These are phyloP conservation scores for Spheniscus humboldti DNA, from an alignment of 2,797 vertebrate species.

Conservation along the genomic window DNA sequence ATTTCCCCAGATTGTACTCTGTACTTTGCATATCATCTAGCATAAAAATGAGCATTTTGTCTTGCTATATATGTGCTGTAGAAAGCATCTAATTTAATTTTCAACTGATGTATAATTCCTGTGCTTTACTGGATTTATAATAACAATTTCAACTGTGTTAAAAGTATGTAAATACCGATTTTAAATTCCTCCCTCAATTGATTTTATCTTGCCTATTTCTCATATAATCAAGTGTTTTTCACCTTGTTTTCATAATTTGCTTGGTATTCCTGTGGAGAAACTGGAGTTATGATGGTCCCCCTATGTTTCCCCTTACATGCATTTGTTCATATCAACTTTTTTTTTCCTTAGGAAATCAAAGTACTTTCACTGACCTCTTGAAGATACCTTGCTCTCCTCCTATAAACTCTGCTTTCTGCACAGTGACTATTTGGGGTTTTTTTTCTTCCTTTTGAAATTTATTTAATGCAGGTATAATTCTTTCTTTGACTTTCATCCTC, in stretches of 20 bases:
- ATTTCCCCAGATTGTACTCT: background rate
- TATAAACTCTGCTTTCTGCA: background rate
- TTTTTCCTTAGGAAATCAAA: background rate
- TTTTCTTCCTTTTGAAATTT: background rate
- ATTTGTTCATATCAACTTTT: background rate
- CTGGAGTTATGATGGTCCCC: background rate
- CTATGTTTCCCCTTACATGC: background rate
- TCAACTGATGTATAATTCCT: background rate
- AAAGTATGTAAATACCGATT: background rate
- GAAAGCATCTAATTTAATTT: background rate
- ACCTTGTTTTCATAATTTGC: background rate
- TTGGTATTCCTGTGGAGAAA: background rate
- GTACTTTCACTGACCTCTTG: background rate
- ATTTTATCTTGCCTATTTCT: background rate
- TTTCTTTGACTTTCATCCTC: conserved; percentile 18
- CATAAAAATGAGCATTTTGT: background rate
- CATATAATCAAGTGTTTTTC: background rate
- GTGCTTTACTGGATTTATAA: background rate
- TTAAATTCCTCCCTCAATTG: background rate
- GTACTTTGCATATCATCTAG: background rate
- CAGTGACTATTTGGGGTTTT: background rate
- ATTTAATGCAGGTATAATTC: background rate
- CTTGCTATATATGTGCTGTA: background rate
- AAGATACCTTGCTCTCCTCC: background rate
- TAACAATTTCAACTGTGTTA: background rate